Evolutionary conservation across 2,797 vertebrate genomes (phyloP).

Genomic region (Anguilla megastoma): DNA sequence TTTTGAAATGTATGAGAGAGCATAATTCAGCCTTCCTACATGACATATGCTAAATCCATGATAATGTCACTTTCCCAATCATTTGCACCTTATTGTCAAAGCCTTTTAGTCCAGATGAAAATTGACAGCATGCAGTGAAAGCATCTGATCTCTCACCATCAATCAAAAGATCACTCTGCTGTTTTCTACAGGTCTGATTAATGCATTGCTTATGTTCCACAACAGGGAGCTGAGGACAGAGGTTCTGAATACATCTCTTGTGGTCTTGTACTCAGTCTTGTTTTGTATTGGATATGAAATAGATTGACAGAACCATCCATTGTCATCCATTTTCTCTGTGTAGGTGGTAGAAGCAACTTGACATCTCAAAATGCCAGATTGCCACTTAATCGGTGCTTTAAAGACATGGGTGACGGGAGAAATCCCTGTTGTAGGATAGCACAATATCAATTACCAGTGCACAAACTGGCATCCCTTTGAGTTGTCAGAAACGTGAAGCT

Average conservation of each 20-base stretch:
- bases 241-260: not conserved
- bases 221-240: slow-evolving; percentile 8
- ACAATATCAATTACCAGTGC: not conserved
- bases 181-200: not conserved
- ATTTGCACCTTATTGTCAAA: slow-evolving; percentile 4
- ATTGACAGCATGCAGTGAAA: slow-evolving; percentile 1
- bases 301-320: not conserved
- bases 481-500: not conserved
- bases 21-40: not conserved
- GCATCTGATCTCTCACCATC: not conserved
- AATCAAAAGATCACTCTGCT: not conserved
- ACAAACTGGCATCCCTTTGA: not conserved
- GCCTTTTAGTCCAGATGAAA: not conserved
- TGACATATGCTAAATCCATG: not conserved
- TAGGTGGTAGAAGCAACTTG: not conserved
- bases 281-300: not conserved
- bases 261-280: not conserved
- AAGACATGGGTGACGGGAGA: not conserved
- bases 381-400: not conserved
- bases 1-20: not conserved
- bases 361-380: not conserved
- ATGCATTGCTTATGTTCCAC: not conserved
- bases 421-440: not conserved
- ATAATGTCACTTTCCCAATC: not conserved
- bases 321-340: not conserved